A percentile compares a stretch with the other conserved stretches of the same genome.
Conservation (phyloP, 2,888 invertebrate species). For the Morpho achilles region DNA sequence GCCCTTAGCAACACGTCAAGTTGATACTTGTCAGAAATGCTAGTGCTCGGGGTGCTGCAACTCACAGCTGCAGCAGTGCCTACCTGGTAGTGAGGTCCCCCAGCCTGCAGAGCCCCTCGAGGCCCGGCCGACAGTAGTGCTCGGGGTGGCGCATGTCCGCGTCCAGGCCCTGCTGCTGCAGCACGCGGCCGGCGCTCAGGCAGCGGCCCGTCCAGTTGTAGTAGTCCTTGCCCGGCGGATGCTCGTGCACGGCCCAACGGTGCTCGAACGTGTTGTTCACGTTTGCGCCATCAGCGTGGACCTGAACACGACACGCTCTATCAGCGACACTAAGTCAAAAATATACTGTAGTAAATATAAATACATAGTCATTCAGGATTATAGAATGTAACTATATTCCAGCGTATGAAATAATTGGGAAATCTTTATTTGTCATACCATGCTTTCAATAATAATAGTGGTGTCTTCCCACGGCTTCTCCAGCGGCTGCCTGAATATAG, state of each 20-base stretch:
- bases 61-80: not conserved
- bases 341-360: no score
- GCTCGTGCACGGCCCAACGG: conserved; percentile 91
- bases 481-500: conserved; percentile 88
- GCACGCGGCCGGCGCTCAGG: conserved; percentile 85
- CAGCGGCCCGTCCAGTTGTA: conserved; percentile 94
- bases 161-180: conserved; percentile 87
- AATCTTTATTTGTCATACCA: conserved; percentile 40
- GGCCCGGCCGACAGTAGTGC: conserved; percentile 76
- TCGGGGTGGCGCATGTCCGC: conserved; percentile 80
- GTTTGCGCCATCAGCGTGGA: conserved; percentile 91
- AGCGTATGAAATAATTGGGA: not conserved
- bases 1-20: no score
- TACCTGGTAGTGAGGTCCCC: conserved; percentile 86
- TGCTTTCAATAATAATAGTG: conserved; percentile 87
- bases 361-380: no score
- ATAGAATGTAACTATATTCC: no score
- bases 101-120: conserved; percentile 82
- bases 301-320: conserved; percentile 54
- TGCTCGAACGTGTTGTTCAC: conserved; percentile 86
- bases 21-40: no score
- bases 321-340: no score
- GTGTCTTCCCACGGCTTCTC: conserved; percentile 92
- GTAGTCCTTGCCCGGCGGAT: conserved; percentile 90
- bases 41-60: no score